Base-by-base conservation (phyloP, 1,140 invertebrate species). In the Cydia strobilella region DNA sequence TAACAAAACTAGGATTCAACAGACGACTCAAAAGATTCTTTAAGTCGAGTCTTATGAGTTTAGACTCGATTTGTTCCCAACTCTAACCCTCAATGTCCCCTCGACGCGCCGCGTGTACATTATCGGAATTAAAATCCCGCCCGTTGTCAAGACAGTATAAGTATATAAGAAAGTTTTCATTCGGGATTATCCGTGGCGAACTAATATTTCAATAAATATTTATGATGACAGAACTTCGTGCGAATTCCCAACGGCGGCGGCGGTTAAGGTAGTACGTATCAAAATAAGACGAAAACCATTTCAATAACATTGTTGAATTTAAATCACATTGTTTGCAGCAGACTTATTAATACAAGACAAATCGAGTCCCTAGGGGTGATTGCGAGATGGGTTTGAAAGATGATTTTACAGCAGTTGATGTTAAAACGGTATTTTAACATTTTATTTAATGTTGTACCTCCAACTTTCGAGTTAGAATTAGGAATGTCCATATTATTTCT, bases 191-290 rank as follows among this genome's bases (percentile, higher is more conserved):
- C 65, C 31, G n/a, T 39, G 1, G 65, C 65, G 65, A 31, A 69
- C 65, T 69, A 69, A 69, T 69, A 69, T 69, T 69, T 69, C 65
- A 69, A 69, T 69, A 69, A 69, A 69, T 69, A 69, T 69, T 69
- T 42, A 69, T 69, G 65, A 35, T 27, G 65, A 69, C 35, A 69
- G n/a, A 69, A 69, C 65, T 69, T 69, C 31, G 65, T 39, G 3
- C 65, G 65, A 31, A 69, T 18, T 69, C 35, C 3, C 31, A 27
- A 4, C 4, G 35, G 12, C n/a, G n/a, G n/a, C n/a, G n/a, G n/a
- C 39, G 7, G 39, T 42, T 13, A 12, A 42, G 10, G 10, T 42
- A 39, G 39, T 42, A 15, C 42, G 42, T 45, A 15, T 45, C 10
- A 4, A 45, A 45, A 45, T 45, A 45, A 45, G 42, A 45, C 15